Evolutionary conservation across 2,888 invertebrate genomes (phyloP), one percentile per base, ranked within the genome.

Genomic region (Marasmarcha lunaedactyla): DNA sequence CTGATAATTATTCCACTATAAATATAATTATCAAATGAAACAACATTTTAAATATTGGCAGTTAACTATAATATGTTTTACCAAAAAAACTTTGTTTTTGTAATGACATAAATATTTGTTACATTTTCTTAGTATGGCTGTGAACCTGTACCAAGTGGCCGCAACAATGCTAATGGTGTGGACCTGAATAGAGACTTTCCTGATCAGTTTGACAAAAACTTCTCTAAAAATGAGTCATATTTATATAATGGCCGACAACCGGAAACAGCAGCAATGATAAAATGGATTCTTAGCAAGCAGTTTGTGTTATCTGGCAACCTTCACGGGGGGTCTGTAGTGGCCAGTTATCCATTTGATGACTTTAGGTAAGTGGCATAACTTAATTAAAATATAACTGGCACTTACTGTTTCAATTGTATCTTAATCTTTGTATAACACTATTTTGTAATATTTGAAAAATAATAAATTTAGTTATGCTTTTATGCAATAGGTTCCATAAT

Each of bases 321-420:
- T 37, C 97, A 97, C 65, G 97, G 96, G n/a, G 97, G 97, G 1
- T 95, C 98, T 26, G 86, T 99, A 1, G 98, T 99, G 1, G 98
- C 97, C 38, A 98, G 98, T 69, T 99, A 98, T 76, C 99, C 99
- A 0, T 99, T 88, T 61, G 98, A 97, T 71, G 91, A 95, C 67
- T 90, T 91, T 11, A 86, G 85, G 93, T 92, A 78, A 73, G 63
- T 56, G n/a, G n/a, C 4, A 5, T 30, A n/a, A n/a, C n/a, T 15
- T 26, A n/a, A 7, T 10, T 15, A n/a, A n/a, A n/a, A n/a, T 38
- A 9, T 34, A 38, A 10, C 9, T 25, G 5, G 20, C 7, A 36
- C 9, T 9, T 20, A 20, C 9, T 1, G n/a, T n/a, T n/a, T n/a
- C n/a, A n/a, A n/a, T n/a, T n/a, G n/a, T n/a, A n/a, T n/a, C n/a